A percentile compares a stretch with the other conserved stretches of the same genome.
phyloP scores from a whole-genome alignment of 2,797 vertebrate species.

The Margarornis squamiger region DNA sequence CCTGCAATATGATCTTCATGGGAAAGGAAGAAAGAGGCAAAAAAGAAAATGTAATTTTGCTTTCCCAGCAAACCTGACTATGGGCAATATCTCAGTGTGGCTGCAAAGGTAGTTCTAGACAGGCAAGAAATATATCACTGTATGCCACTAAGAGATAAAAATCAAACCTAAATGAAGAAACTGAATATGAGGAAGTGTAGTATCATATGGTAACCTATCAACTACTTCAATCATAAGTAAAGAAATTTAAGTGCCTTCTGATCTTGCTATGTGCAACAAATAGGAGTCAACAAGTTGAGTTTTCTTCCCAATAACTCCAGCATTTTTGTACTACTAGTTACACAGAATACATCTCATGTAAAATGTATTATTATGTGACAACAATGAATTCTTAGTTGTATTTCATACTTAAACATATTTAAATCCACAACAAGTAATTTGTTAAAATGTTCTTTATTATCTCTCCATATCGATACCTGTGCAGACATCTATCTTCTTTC shows the following conservation, averaged over 20 bases:
- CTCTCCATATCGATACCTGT: background rate
- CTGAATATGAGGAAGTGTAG: background rate
- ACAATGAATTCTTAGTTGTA: background rate
- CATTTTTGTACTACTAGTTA: background rate
- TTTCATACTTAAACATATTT: background rate
- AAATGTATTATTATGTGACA: background rate
- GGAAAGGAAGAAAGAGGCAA: background rate
- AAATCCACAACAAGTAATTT: background rate
- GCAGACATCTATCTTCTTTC: background rate
- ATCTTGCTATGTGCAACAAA: background rate
- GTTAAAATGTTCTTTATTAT: background rate
- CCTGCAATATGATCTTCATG: background rate
- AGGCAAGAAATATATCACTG: background rate
- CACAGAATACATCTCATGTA: background rate
- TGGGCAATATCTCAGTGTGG: background rate
- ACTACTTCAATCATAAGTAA: background rate
- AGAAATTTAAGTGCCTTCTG: background rate
- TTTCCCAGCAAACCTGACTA: background rate
- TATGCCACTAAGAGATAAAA: background rate
- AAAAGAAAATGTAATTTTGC: background rate
- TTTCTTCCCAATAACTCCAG: background rate
- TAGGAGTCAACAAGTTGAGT: rapidly evolving
- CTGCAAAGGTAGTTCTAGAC: background rate
- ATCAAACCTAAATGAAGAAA: background rate
- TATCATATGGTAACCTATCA: background rate